Evolutionary conservation across 1,140 invertebrate species (phyloP).

Genomic region (Conus betulinus): DNA sequence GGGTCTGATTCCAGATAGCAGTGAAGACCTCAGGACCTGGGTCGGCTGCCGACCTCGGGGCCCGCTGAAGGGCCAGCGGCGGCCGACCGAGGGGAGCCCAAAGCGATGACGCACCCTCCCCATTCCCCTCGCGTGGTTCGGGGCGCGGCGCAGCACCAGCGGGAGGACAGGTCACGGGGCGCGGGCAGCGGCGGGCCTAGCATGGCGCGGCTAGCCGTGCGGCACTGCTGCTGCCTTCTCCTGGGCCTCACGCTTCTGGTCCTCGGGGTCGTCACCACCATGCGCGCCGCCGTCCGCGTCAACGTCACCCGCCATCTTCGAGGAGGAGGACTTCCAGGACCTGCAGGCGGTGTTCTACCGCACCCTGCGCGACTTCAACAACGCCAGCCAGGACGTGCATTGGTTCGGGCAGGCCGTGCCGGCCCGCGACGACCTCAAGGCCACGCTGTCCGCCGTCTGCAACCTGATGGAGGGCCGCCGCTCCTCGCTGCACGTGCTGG

Average conservation of each 20-base stretch:
- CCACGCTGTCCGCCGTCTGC: constrained; percentile 48
- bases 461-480: constrained; percentile 42
- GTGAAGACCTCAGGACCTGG: too few relatives aligned
- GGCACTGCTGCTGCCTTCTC: constrained; percentile 6
- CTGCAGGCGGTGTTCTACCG: constrained; percentile 48
- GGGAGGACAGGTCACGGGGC: background rate
- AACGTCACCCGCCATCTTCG: constrained; percentile 58
- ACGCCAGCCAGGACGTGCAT: constrained; percentile 38
- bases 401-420: constrained; percentile 39
- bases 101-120: background rate
- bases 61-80: background rate
- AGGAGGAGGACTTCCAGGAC: constrained; percentile 50
- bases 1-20: background rate
- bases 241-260: background rate
- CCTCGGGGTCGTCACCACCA: constrained; percentile 11
- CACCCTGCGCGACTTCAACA: constrained; percentile 49
- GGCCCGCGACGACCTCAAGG: constrained; percentile 43
- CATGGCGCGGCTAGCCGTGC: constrained; percentile 8
- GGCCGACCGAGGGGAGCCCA: constrained; percentile 6
- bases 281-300: constrained; percentile 32
- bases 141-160: constrained; percentile 1
- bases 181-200: background rate
- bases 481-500: constrained; percentile 45
- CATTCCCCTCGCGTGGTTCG: background rate
- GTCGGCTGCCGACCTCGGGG: background rate